Base-by-base conservation (phyloP, 2,888 invertebrate species). In the Dorcus hopei region DNA sequence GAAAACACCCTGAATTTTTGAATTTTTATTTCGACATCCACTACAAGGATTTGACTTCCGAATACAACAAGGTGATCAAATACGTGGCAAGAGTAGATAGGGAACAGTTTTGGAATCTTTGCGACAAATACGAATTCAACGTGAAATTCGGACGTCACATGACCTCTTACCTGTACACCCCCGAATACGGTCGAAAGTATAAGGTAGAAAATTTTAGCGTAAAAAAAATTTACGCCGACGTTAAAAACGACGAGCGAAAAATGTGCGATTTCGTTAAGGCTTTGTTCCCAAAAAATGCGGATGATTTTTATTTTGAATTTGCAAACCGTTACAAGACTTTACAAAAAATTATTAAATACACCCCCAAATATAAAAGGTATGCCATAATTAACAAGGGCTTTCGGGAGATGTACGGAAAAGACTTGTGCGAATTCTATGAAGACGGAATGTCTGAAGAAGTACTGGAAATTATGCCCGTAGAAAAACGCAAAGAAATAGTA, bases 1-100 rank as follows among this genome's bases (percentile, higher is more conserved):
- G 58, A 53, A 59, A 56, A 14, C 57, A 57, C 54, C 38, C 16
- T 14, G 19, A 50, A 3, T 61, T 65, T 48, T 19, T 61, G 8
- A 48, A 49, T 9, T 53, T 50, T 45, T 63, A 65, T 48, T 65
- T 61, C 33, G 49, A 53, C 7, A 11, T 42, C 11, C 38, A 53
- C 14, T 16, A 49, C 39, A 53, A 41, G 14, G 19, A 47, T 14
- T 33, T 33, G 26, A 33, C 6, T 33, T 33, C 26, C 1, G 26
- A 33, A 33, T 33, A 33, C 26, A 33, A 33, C 26, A 33, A 33
- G 33, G 43, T 38, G 14, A 40, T 58, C 6, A 58, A 58, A 41
- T 43, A 58, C 23, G 26, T 58, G 19, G 53, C 53, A 9, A 53
- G 38, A 38, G 16, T 38, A 49, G 43, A 58, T 39, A 16, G 41